These are phyloP conservation scores for Rhamnusium bicolor DNA, from an alignment of 2,888 invertebrate genomes.

Conservation along the genomic window DNA sequence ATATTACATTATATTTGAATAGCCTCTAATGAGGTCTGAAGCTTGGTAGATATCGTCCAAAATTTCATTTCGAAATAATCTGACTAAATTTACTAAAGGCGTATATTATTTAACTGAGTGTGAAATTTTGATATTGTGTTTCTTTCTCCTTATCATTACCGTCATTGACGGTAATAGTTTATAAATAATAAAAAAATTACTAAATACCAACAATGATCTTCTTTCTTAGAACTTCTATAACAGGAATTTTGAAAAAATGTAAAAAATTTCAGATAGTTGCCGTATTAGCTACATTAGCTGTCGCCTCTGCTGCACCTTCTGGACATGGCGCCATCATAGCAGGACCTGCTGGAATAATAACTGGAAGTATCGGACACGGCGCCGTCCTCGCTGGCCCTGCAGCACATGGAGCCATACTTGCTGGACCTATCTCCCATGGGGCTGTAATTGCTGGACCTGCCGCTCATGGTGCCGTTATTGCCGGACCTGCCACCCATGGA, in stretches of 20 bases:
- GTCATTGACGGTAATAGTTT: too few species aligned
- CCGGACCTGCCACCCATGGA: conserved; percentile 28
- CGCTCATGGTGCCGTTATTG: conserved; percentile 34
- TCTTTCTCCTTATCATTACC: too few species aligned
- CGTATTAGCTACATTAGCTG: conserved; percentile 44
- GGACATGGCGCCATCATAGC: conserved; percentile 43
- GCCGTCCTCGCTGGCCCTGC: conserved; percentile 46
- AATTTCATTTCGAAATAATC: too few species aligned
- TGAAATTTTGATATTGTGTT: too few species aligned
- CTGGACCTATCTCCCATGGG: conserved; percentile 61
- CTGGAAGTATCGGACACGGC: conserved; percentile 44
- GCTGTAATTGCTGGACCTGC: conserved; percentile 40
- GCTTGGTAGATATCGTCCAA: too few species aligned
- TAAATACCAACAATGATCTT: too few species aligned
- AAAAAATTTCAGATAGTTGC: conserved; percentile 33
- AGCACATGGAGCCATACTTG: conserved; percentile 31
- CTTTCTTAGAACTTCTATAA: too few species aligned
- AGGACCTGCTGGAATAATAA: conserved; percentile 48
- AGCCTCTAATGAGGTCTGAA: too few species aligned
- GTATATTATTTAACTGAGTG: too few species aligned
- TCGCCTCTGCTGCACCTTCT: conserved; percentile 47
- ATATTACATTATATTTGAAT: too few species aligned
- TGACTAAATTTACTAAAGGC: too few species aligned
- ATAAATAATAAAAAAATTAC: too few species aligned
- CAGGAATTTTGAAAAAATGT: not conserved